Evolutionary conservation across 2,888 invertebrate genomes (phyloP), one percentile per base, ranked within the genome.

Genomic region (Strigamia crassipes): DNA sequence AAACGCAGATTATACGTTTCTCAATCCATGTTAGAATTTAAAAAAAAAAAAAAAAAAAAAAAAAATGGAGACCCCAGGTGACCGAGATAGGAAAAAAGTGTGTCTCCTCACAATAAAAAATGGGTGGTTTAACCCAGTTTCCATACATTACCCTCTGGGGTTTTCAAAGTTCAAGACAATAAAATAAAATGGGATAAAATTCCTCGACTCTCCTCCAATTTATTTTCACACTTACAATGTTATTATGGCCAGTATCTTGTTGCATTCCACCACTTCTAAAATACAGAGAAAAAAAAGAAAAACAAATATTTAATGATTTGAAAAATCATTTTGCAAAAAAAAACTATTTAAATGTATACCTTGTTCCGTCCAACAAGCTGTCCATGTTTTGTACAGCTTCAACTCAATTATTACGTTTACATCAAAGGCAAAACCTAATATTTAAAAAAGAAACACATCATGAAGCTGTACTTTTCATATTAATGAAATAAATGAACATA

Each of bases 161-260:
- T 46, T 46, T 46, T 5, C 9, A 6, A 38, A 46, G 46, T 46
- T 13, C 46, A 46, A 1, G 13, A 15, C 15, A 46, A 46, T 46
- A 46, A 46, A 38, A 38, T 38, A 38, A 38, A 38, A 38, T 38
- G 38, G 38, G 38, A 38, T 38, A 38, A 38, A 38, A 38, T 38
- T 38, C 38, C 38, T 38, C 38, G 4, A 4, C 6, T 38, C 6
- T 38, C 38, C 38, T 38, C 38, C 38, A 9, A 38, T 38, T 38
- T 38, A 38, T 46, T 46, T 46, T 15, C 46, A 46, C 46, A 46
- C 46, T 46, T 87, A 92, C 92, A 92, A 92, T 83, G 92, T 91
- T 87, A 93, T 93, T 82, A 82, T 61, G 82, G 42, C 83, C 82
- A 82, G 66, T 77, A 38, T 83, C 83, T 82, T 83, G 83, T 80